Conservation (phyloP, 1,140 invertebrate species). For the Acyrthosiphon pisum region DNA sequence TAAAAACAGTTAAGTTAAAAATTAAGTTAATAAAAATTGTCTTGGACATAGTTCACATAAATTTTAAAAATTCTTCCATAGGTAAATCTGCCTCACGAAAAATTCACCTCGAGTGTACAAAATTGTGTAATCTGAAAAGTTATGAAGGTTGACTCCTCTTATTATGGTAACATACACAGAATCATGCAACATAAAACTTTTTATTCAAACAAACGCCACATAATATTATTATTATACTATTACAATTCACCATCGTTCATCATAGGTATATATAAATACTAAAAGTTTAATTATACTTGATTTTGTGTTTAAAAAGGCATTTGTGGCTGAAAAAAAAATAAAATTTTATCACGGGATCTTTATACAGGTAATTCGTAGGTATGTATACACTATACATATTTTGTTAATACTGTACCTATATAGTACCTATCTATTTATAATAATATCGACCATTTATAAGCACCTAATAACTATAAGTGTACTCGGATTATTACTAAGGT, state of each 20-base stretch:
- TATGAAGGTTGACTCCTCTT: constrained; percentile 4
- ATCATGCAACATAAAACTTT: background rate
- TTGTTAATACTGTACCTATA: background rate
- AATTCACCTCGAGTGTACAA: background rate
- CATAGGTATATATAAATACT: background rate
- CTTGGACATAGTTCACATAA: background rate
- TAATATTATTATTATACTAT: background rate
- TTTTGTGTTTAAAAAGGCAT: background rate
- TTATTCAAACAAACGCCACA: background rate
- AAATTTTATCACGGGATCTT: background rate
- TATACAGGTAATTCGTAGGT: background rate
- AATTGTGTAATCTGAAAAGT: background rate
- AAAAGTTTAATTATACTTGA: background rate
- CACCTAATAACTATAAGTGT: background rate
- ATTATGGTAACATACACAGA: background rate
- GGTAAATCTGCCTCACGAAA: background rate
- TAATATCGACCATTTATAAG: background rate
- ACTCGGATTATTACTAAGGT: background rate
- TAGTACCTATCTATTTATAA: background rate
- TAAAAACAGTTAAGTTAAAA: no score
- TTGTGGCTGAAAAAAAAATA: background rate
- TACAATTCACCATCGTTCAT: background rate
- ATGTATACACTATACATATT: background rate
- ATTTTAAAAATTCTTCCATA: background rate
- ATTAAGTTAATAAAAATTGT: background rate